Evolutionary conservation across 2,797 vertebrate genomes (phyloP), one percentile per base, ranked within the genome.

Genomic region (Aeoliscus strigatus): DNA sequence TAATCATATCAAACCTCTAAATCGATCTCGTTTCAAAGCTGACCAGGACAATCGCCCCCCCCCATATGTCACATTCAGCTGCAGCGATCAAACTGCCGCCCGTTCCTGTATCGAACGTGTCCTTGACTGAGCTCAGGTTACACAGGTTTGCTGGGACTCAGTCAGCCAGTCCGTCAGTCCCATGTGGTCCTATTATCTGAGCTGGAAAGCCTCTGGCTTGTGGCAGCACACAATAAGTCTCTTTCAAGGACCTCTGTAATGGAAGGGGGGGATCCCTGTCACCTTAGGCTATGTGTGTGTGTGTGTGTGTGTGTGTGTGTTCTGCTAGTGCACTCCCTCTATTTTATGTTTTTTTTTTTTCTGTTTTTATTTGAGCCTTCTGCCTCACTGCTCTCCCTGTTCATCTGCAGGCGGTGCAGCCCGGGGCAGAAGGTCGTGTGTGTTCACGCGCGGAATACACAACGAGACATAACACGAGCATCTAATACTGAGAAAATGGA

Each of bases 171-270:
- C 58, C 35, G 38, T 9, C 58, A 5, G 67, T 82, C 81, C 80
- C 83, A 69, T 70, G 80, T 73, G 81, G 77, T 68, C 74, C 40
- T 62, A 82, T 84, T 84, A 83, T 76, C 40, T 37, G 44, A 23
- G 49, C 59, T 66, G 42, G 56, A 68, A 70, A 45, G 51, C 53
- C 63, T 39, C 53, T 25, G 33, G 24, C 24, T 13, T 45, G 40
- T 38, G 23, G 58, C 61, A 52, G 50, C 57, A 43, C 60, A 83
- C 77, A 81, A 75, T 75, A 59, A 51, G 61, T 67, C 77, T 71
- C 45, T 70, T 51, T 56, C 63, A 68, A 70, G 48, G 62, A 69
- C 60, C 70, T 72, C 54, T 42, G 29, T 60, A 69, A 63, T 39
- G 39, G 28, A 50, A 38, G 44, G 31, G 21, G 36, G 42, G 65